Percentiles rank a stretch among this genome's conserved stretches.
These are phyloP conservation scores for Elysia crispata DNA, from an alignment of 2,888 invertebrate genomes.

Conservation along the genomic window DNA sequence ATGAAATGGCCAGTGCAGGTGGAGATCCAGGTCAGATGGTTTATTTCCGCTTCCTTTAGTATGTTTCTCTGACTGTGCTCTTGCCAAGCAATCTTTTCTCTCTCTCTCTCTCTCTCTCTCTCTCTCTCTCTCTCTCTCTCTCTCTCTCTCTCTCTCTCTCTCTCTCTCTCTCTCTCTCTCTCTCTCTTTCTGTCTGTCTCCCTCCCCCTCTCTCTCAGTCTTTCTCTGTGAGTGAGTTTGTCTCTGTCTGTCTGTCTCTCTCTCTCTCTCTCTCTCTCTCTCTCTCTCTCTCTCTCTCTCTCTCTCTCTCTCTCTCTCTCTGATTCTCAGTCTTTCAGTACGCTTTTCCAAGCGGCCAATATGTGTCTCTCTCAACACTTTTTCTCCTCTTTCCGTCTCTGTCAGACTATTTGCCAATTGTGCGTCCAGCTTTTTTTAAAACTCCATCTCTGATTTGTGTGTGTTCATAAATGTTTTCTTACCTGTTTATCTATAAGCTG, in stretches of 20 bases:
- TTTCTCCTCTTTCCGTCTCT: too few relatives aligned
- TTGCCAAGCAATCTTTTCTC: background rate
- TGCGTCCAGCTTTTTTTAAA: too few relatives aligned
- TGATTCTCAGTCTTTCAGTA: background rate
- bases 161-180: background rate
- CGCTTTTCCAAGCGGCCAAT: background rate
- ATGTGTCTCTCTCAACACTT: background rate
- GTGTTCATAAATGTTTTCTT: too few relatives aligned
- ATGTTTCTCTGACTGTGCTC: background rate
- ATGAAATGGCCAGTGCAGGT: constrained; percentile 55
- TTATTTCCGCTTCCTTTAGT: background rate
- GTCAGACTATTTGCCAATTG: too few relatives aligned
- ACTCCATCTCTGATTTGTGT: too few relatives aligned
- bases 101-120: constrained; percentile 28
- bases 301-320: constrained; percentile 7
- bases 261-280: background rate
- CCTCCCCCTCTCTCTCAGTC: constrained; percentile 18
- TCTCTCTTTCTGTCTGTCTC: background rate
- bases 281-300: background rate
- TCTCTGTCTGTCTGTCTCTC: constrained; percentile 13
- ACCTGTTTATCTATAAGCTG: too few relatives aligned
- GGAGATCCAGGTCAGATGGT: constrained; percentile 55
- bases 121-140: constrained; percentile 35
- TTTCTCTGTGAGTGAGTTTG: too few relatives aligned
- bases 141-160: constrained; percentile 14